Conservation (phyloP, 1,140 invertebrate species). For the Listronotus bonariensis region DNA sequence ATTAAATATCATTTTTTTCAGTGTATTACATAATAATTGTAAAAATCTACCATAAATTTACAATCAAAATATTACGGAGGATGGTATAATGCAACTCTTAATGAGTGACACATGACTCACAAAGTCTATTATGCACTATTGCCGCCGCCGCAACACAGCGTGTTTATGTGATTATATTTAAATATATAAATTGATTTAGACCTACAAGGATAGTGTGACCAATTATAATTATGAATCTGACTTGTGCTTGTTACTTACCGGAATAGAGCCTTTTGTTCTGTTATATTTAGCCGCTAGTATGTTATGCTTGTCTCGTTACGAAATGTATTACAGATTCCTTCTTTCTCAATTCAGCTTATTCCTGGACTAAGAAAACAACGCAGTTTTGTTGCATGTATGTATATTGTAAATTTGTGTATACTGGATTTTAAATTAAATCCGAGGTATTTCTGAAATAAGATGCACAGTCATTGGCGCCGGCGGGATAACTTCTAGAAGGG, state of each 20-base stretch:
- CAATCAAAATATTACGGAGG: conserved; percentile 14
- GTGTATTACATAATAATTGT: neutral
- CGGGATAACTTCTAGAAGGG: too few species aligned
- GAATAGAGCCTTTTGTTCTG: conserved; percentile 16
- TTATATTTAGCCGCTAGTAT: neutral
- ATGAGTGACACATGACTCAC: conserved; percentile 42
- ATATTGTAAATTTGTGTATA: too few species aligned
- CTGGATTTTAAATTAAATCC: too few species aligned
- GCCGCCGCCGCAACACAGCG: conserved; percentile 20
- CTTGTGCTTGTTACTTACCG: conserved; percentile 23
- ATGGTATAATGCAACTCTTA: conserved; percentile 34
- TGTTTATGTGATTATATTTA: conserved; percentile 44
- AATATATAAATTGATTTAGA: conserved; percentile 42
- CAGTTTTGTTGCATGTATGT: too few species aligned
- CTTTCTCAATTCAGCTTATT: too few species aligned
- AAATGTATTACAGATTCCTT: neutral
- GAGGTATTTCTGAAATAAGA: too few species aligned
- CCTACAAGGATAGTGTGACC: conserved; percentile 34
- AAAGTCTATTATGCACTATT: conserved; percentile 34
- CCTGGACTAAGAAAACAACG: too few species aligned
- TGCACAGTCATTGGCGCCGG: too few species aligned
- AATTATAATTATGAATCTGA: conserved; percentile 36
- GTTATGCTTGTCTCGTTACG: conserved; percentile 2
- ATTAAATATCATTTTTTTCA: too few species aligned
- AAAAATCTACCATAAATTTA: neutral